These are phyloP conservation scores for Hirudinaria manillensis DNA, from an alignment of 2,888 invertebrate species.

Conservation along the genomic window DNA sequence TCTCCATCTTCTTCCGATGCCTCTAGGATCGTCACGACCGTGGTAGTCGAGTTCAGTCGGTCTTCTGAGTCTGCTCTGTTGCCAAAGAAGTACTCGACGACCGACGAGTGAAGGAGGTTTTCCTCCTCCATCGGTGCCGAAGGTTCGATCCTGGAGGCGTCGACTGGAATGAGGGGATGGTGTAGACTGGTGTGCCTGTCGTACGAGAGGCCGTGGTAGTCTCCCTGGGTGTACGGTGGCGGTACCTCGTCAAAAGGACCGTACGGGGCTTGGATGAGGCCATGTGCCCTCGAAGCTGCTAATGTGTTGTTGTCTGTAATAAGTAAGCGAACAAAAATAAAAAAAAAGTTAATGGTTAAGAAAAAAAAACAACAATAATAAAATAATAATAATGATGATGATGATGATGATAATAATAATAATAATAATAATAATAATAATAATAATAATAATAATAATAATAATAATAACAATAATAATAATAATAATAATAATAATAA, in stretches of 20 bases:
- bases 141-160: background rate
- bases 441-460: no score
- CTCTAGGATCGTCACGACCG: background rate
- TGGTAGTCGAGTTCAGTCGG: slow-evolving; percentile 2
- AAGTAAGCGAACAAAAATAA: no score
- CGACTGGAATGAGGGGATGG: background rate
- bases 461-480: no score
- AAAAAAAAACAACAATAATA: no score
- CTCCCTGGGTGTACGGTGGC: background rate
- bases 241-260: background rate
- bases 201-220: background rate
- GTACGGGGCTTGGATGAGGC: background rate
- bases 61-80: background rate
- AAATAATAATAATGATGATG: no score
- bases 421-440: no score
- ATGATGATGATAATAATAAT: no score
- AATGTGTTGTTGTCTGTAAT: background rate
- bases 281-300: background rate
- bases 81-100: background rate
- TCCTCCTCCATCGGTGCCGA: slow-evolving; percentile 1
- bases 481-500: no score
- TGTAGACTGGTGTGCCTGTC: background rate
- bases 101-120: background rate
- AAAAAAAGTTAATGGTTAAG: no score
- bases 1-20: background rate